Evolutionary conservation across 2,888 invertebrate species (phyloP).

Genomic region (Sphecodes monilicornis): DNA sequence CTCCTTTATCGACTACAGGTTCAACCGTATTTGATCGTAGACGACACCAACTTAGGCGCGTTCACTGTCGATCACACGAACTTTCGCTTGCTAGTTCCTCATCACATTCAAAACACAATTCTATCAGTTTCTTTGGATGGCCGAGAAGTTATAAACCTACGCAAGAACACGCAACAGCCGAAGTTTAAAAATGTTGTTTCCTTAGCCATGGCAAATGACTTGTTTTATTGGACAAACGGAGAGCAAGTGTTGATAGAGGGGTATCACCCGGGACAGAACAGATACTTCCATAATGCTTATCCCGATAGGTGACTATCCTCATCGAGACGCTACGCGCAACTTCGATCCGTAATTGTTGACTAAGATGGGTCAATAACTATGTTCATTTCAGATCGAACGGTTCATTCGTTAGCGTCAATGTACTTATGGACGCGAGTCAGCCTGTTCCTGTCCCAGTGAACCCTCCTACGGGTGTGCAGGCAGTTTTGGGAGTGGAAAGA

Average conservation of each 20-base stretch:
- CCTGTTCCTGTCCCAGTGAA: constrained; percentile 92
- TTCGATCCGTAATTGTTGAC: neutral
- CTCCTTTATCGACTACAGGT: constrained; percentile 74
- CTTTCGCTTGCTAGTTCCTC: constrained; percentile 91
- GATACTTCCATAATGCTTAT: constrained; percentile 92
- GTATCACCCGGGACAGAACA: constrained; percentile 88
- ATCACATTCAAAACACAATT: constrained; percentile 91
- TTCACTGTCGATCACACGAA: constrained; percentile 94
- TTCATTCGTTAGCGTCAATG: constrained; percentile 85
- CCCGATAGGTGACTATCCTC: constrained; percentile 84
- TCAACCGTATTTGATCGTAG: constrained; percentile 88
- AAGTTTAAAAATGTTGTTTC: constrained; percentile 91
- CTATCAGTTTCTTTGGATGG: constrained; percentile 93
- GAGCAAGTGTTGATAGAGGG: constrained; percentile 92
- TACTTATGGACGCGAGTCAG: constrained; percentile 87
- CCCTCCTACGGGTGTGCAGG: constrained; percentile 92
- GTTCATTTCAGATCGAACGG: constrained; percentile 80
- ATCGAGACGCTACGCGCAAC: neutral
- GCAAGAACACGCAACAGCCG: constrained; percentile 91
- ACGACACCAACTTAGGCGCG: constrained; percentile 90
- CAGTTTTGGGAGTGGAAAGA: constrained; percentile 90
- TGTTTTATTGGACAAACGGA: constrained; percentile 95
- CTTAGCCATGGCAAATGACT: constrained; percentile 90
- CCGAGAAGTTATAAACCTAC: constrained; percentile 89
- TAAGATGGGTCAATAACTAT: neutral